Base-by-base conservation (phyloP, 1,140 invertebrate genomes). In the Probaryconus sp. region DNA sequence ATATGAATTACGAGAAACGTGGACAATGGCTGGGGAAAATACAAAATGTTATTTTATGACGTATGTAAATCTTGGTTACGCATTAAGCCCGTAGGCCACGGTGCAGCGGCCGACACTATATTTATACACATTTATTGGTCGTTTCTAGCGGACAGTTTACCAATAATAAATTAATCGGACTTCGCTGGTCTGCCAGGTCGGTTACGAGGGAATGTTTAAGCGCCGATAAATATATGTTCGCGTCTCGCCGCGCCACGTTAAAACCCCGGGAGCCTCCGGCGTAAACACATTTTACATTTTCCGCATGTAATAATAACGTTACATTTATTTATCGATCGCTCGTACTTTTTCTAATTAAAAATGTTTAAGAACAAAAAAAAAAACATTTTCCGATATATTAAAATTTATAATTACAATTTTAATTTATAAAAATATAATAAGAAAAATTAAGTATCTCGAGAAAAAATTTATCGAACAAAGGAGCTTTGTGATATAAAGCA, bases 41-140 rank as follows among this genome's bases (percentile, higher is more conserved):
- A 55, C 38, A 24, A 28, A 45, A 61, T 17, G 53, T 42, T 61
- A 40, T 61, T 70, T 70, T 61, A 70, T 48, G 67, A 48, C 9
- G 30, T n/a, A 45, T 55, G 26, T 70, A 70, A 70, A 61, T 61
- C 42, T 70, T 70, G 33, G 55, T 61, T 61, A 48, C 47, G 50
- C 50, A 37, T 40, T 51, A 69, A 3, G 30, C n/a, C 2, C 30
- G n/a, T 10, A 31, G 30, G n/a, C 30, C n/a, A 2, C 67, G 55
- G 33, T n/a, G 24, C 56, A 30, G 11, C 21, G 10, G 20, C 65
- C 30, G 48, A n/a, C 28, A 61, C 67, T 70, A 61, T 61, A 70
- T 61, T 70, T 61, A 70, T 55, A 70, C n/a, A n/a, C 65, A 61
- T 70, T 70, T 61, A 70, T 70, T 70, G 67, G 67, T 61, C 56